Base-by-base conservation (phyloP, 2,888 invertebrate genomes). In the Ametastegia equiseti region DNA sequence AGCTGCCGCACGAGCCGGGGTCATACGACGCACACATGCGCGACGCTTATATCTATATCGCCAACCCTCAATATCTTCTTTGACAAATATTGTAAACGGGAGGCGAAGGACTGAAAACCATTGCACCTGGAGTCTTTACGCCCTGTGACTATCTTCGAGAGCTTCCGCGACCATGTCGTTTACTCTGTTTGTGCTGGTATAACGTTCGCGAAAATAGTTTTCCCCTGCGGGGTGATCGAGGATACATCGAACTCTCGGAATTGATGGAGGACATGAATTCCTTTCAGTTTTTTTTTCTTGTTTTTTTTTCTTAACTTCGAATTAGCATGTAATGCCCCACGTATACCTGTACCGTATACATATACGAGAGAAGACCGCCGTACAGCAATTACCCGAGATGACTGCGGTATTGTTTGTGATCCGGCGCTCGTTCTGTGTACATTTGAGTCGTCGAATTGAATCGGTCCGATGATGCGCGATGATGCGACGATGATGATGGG, bases 371-470 rank as follows among this genome's bases (percentile, higher is more conserved):
- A n/a, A 30, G 42, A 71, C 15, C 47, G 71, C 45, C 71, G 54
- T 15, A 75, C 75, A 73, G 77, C 83, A 85, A 82, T 85, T 86
- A 86, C 19, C 67, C 77, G 81, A 83, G 83, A 84, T 86, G 85
- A 85, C 86, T 85, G 82, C 27, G 71, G 71, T 84, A 85, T 84
- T 81, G 80, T 84, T 85, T 83, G 83, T 83, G 67, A 57, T 47
- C 27, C 63, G 45, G 45, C 11, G 23, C 42, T n/a, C n/a, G n/a
- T n/a, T 63, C 19, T 23, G 11, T 54, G 63, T 36, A 47, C 36
- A 42, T 36, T 19, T 9, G 9, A n/a, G 65, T 75, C 45, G 65
- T 36, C 23, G 65, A 30, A 79, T 42, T 79, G 23, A 45, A 57
- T 57, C 54, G 15, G 67, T 57, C 57, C 71, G 80, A 71, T 73